A percentile compares a stretch with the other conserved stretches of the same genome.
Conservation (phyloP, 2,797 vertebrate species). For the Cynopterus sphinx region DNA sequence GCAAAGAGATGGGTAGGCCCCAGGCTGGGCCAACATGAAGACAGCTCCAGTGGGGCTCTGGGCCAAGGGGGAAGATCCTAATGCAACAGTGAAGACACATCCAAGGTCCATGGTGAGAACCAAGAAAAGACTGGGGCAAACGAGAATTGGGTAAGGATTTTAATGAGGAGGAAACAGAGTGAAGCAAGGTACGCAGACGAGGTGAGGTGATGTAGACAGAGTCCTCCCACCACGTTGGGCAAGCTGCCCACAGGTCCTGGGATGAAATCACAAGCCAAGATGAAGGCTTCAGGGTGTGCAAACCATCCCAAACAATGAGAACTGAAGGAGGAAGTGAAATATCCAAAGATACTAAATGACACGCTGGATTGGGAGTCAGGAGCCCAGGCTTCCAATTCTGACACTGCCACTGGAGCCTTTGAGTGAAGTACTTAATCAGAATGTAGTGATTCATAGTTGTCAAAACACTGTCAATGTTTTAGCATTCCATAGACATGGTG, state of each 20-base stretch:
- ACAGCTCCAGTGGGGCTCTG: neutral
- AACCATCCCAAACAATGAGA: neutral
- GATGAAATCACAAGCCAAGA: neutral
- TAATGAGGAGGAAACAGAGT: neutral
- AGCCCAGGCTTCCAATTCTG: neutral
- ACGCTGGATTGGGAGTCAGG: neutral
- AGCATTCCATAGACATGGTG: neutral
- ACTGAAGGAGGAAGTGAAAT: neutral
- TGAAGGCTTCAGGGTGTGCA: neutral
- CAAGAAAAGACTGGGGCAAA: neutral
- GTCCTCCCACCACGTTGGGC: neutral
- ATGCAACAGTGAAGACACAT: neutral
- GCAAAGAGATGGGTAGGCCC: neutral
- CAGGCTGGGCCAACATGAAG: no score
- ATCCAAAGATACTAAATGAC: neutral
- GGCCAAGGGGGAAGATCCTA: neutral
- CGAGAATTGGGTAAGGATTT: neutral
- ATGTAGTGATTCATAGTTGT: neutral
- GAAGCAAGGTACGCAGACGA: neutral
- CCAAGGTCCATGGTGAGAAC: neutral
- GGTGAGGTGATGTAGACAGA: neutral
- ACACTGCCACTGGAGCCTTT: neutral
- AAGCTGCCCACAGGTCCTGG: neutral
- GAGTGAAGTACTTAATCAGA: neutral
- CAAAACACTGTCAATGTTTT: neutral